Conservation (phyloP, 1,140 invertebrate species). For the Ctenoplectra terminalis region DNA sequence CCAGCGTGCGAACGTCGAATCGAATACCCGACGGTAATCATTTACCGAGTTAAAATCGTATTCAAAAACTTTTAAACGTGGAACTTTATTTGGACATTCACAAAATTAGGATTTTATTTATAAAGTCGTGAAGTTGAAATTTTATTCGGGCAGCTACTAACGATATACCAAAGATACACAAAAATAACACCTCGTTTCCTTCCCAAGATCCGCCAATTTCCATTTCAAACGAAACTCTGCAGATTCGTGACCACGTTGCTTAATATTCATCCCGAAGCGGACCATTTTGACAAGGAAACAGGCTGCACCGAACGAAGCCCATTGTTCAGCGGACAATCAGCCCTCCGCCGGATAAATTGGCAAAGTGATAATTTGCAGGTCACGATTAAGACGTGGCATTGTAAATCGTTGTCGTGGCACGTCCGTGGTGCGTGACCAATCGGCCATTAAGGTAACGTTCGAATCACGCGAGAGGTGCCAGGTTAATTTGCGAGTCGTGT, state of each 20-base stretch:
- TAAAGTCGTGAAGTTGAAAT: too few relatives aligned
- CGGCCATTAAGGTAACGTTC: constrained; percentile 72
- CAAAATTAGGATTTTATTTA: too few relatives aligned
- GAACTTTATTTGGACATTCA: too few relatives aligned
- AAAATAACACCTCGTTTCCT: not conserved
- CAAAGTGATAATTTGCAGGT: constrained; percentile 74
- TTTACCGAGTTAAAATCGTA: too few relatives aligned
- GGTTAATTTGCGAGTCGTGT: constrained; percentile 73
- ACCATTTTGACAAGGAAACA: constrained; percentile 15
- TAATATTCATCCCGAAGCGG: not conserved
- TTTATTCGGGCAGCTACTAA: too few relatives aligned
- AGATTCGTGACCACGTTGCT: constrained; percentile 44
- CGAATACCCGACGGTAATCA: not conserved
- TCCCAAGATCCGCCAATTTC: constrained; percentile 12
- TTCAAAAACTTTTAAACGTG: too few relatives aligned
- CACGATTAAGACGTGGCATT: constrained; percentile 74
- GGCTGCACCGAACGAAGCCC: constrained; percentile 19
- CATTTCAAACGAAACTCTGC: constrained; percentile 18
- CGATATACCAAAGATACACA: too few relatives aligned
- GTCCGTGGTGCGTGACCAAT: constrained; percentile 73
- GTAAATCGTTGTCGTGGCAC: constrained; percentile 67
- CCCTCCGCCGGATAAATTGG: constrained; percentile 1
- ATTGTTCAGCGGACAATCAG: constrained; percentile 53
- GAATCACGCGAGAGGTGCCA: constrained; percentile 75
- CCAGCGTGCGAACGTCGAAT: not conserved